A percentile compares a stretch with the other conserved stretches of the same genome.
Evolutionary conservation across 2,797 vertebrate species (phyloP).

Genomic region (Gymnocypris eckloni): DNA sequence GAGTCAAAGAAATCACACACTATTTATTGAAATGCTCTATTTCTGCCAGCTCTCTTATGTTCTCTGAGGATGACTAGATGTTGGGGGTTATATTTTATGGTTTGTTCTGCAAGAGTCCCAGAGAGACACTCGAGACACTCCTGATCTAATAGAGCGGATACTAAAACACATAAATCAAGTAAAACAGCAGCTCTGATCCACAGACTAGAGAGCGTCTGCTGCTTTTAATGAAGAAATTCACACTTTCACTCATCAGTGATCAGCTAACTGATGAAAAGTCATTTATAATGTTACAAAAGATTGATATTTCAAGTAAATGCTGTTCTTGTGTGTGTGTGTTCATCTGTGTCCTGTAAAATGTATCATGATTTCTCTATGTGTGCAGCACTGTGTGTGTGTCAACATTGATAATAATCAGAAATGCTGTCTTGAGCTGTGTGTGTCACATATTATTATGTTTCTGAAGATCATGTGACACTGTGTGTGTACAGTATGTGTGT

Average conservation of each 20-base stretch:
- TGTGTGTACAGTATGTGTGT: too few species aligned
- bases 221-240: neutral
- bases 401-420: neutral
- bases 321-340: neutral
- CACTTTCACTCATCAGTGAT: neutral
- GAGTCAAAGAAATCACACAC: slow-evolving; percentile 8
- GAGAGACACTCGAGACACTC: neutral
- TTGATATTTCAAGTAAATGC: neutral
- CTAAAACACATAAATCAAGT: neutral
- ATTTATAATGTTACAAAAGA: neutral
- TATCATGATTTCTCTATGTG: too few species aligned
- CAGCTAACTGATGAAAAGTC: neutral
- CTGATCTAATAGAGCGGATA: neutral
- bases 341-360: neutral
- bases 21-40: too few species aligned
- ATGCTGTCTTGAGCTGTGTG: neutral
- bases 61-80: too few species aligned
- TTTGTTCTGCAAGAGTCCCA: slow-evolving; percentile 9
- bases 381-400: too few species aligned
- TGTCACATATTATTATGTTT: neutral
- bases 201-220: too few species aligned
- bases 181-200: neutral
- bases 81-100: too few species aligned
- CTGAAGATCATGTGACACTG: neutral
- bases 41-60: neutral